Base-by-base conservation (phyloP, 37 sponge, comb jelly and placozoan species). In the Bolinopsis microptera region DNA sequence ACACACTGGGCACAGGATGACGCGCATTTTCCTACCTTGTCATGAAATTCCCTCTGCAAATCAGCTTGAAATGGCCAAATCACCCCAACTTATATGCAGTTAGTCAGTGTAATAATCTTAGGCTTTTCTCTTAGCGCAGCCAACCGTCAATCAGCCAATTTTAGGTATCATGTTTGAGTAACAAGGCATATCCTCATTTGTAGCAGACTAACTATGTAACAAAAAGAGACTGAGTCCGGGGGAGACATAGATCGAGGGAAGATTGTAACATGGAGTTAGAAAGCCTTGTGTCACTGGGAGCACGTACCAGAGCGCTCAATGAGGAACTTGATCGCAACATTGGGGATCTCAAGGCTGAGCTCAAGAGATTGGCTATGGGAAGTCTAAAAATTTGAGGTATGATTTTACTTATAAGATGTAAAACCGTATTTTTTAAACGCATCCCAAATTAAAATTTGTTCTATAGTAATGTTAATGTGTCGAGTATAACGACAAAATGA, bases 321-420 rank as follows among this genome's bases (percentile, higher is more conserved):
- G 82, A 80, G 38, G 82, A 80, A 33, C 82, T 80, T 2, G 38
- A 80, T 36, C 2, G 82, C 9, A 80, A 80, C 38, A 80, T 80
- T 34, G 32, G 9, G 9, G 82, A 80, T 24, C 38, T 80, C 36
- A 28, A 33, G 38, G 32, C 2, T 30, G 82, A 80, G 38, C 37
- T 80, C 82, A 80, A 80, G 37, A 80, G 1, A 80, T 80, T 22
- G 82, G 82, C 34, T 80, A 34, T 35, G 82, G 82, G 37, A 80
- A 80, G 30, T 30, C 82, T 8, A 32, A 35, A 16, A 80, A 80
- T 30, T 22, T 80, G 38, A 80, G 82, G 82, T 80, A 34, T 30
- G 26, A 24, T 72, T 13, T 48, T 48, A n/a, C n/a, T n/a, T n/a
- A n/a, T n/a, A n/a, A n/a, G n/a, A n/a, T n/a, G n/a, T n/a, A n/a